Conservation (phyloP, 2,113 vertebrate genomes). For the Vulpes vulpes region DNA sequence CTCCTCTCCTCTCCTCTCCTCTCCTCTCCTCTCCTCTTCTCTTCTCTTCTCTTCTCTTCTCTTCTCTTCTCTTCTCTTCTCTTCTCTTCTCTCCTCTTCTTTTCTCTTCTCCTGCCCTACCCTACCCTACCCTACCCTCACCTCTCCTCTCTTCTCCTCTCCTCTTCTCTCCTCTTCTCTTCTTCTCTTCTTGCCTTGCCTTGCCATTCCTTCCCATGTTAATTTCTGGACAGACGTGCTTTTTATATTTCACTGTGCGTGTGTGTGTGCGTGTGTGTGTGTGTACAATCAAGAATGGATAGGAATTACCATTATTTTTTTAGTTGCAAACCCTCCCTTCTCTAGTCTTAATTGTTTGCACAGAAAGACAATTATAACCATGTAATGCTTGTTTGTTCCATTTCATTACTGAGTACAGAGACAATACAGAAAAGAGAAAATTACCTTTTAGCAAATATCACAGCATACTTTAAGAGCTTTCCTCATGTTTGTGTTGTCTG, state of each 20-base stretch:
- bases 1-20: rapidly evolving
- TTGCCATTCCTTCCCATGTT: neutral
- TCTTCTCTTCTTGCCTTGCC: too few species aligned
- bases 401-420: neutral
- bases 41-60: too few species aligned
- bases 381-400: neutral
- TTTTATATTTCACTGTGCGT: neutral
- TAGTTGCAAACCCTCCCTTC: neutral
- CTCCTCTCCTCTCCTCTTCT: rapidly evolving
- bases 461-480: neutral
- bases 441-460: neutral
- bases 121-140: too few species aligned
- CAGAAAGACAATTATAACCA: neutral
- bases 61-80: too few species aligned
- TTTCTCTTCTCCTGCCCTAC: neutral
- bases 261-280: neutral
- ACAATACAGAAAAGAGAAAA: neutral
- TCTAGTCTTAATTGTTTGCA: conserved; percentile 3
- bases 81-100: too few species aligned
- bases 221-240: neutral
- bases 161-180: neutral
- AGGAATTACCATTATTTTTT: neutral
- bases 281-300: neutral
- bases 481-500: neutral
- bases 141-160: neutral